Evolutionary conservation across 2,797 vertebrate species (phyloP), one percentile per base, ranked within the genome.

Genomic region (Thamnophis elegans): DNA sequence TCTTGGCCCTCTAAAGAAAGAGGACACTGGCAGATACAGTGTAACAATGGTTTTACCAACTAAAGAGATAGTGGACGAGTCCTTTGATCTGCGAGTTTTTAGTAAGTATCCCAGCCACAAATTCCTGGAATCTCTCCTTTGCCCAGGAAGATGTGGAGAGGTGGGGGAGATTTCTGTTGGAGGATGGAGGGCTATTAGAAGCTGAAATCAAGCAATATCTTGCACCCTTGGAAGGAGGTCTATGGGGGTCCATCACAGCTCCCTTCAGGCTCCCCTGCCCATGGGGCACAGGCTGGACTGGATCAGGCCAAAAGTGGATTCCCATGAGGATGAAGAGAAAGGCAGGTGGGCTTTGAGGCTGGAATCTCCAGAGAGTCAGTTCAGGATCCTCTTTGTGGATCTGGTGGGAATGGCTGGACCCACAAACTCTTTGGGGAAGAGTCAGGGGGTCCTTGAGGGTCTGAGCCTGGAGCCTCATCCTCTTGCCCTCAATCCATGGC

Each of bases 51-150:
- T 32, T 68, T 1, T 2, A 32, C 2, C 5, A 68, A 5, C 0
- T 9, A 4, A 25, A 1, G 10, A 1, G 3, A 10, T 0, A 2
- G 2, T 10, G n/a, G 0, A 0, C 0, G 16, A 58, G 1, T 1
- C 2, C 62, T 92, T 92, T 32, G 0, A 5, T 0, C 55, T n/a
- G n/a, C n/a, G n/a, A n/a, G n/a, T n/a, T n/a, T n/a, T n/a, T n/a
- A n/a, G n/a, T n/a, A n/a, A n/a, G n/a, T n/a, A n/a, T n/a, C n/a
- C n/a, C n/a, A n/a, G n/a, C n/a, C n/a, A n/a, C n/a, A n/a, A n/a
- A n/a, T n/a, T n/a, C n/a, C n/a, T n/a, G n/a, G n/a, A n/a, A n/a
- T n/a, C n/a, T n/a, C n/a, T n/a, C n/a, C n/a, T n/a, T n/a, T n/a
- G n/a, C n/a, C n/a, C n/a, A n/a, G n/a, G n/a, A n/a, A n/a, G n/a